Evolutionary conservation across 1,140 invertebrate genomes (phyloP).

Genomic region (Danaus melanippus): DNA sequence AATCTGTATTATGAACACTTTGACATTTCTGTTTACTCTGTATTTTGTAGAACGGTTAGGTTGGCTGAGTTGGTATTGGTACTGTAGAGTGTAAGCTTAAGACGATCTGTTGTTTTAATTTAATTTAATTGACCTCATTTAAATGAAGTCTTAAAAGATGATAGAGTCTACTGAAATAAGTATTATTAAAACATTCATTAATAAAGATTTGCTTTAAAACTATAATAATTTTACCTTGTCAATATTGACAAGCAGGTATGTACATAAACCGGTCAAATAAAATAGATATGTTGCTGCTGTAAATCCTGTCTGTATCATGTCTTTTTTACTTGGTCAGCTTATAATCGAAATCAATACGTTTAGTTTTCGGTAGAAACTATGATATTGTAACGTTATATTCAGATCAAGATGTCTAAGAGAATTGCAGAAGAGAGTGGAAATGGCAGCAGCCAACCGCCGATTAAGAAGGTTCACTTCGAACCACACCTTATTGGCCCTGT

Average conservation of each 20-base stretch:
- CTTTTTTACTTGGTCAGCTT: slow-evolving; percentile 25
- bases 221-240: slow-evolving; percentile 33
- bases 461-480: slow-evolving; percentile 95
- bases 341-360: slow-evolving; percentile 48
- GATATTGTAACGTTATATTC: slow-evolving; percentile 21
- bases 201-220: slow-evolving; percentile 20
- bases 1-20: slow-evolving; percentile 1
- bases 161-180: slow-evolving; percentile 18
- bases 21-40: slow-evolving; percentile 9
- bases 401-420: slow-evolving; percentile 81
- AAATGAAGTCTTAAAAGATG: slow-evolving; percentile 24
- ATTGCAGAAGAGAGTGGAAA: slow-evolving; percentile 74
- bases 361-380: slow-evolving; percentile 13
- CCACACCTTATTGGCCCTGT: slow-evolving; percentile 93
- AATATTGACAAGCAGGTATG: slow-evolving; percentile 63
- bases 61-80: slow-evolving; percentile 25
- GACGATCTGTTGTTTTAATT: slow-evolving; percentile 15
- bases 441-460: slow-evolving; percentile 77
- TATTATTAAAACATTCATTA: slow-evolving; percentile 17
- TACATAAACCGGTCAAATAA: slow-evolving; percentile 36
- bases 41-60: slow-evolving; percentile 22
- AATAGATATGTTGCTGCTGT: slow-evolving; percentile 5
- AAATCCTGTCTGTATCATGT: slow-evolving; percentile 2
- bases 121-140: slow-evolving; percentile 9
- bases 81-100: slow-evolving; percentile 1